Conservation (phyloP, 1,140 invertebrate genomes). For the Dysdera silvatica region DNA sequence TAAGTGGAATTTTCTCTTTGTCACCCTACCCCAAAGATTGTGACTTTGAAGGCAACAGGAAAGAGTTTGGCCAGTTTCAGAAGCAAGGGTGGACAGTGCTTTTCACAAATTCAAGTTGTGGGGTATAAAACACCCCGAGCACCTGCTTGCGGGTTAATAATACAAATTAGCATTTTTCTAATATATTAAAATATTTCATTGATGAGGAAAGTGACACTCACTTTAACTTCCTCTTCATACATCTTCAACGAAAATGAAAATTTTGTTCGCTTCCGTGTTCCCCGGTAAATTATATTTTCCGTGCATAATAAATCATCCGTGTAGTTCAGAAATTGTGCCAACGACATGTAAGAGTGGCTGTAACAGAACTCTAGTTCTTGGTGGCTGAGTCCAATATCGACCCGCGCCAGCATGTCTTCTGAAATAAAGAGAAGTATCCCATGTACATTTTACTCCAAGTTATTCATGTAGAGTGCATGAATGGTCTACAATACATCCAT, state of each 20-base stretch:
- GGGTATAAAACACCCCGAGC: too few species aligned
- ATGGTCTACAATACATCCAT: not conserved
- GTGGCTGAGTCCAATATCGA: constrained; percentile 38
- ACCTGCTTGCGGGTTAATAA: too few species aligned
- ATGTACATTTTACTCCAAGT: not conserved
- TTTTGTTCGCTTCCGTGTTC: constrained; percentile 41
- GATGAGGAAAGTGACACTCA: constrained; percentile 26
- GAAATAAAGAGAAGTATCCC: constrained; percentile 26
- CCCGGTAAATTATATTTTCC: constrained; percentile 35
- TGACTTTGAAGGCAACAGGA: too few species aligned
- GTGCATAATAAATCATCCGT: constrained; percentile 26
- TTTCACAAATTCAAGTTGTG: too few species aligned
- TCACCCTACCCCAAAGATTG: too few species aligned
- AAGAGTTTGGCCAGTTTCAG: too few species aligned
- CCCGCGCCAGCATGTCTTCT: constrained; percentile 40
- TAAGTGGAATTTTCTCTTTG: too few species aligned
- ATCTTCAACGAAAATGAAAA: constrained; percentile 46
- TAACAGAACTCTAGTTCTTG: constrained; percentile 44
- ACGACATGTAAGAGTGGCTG: constrained; percentile 26
- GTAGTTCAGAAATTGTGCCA: constrained; percentile 32
- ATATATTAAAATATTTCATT: too few species aligned
- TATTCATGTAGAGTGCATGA: not conserved
- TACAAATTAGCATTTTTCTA: too few species aligned
- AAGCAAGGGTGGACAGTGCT: too few species aligned
- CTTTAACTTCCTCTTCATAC: constrained; percentile 46